These are phyloP conservation scores for Hippoglossus stenolepis DNA, from an alignment of 2,113 vertebrate species.

Conservation along the genomic window DNA sequence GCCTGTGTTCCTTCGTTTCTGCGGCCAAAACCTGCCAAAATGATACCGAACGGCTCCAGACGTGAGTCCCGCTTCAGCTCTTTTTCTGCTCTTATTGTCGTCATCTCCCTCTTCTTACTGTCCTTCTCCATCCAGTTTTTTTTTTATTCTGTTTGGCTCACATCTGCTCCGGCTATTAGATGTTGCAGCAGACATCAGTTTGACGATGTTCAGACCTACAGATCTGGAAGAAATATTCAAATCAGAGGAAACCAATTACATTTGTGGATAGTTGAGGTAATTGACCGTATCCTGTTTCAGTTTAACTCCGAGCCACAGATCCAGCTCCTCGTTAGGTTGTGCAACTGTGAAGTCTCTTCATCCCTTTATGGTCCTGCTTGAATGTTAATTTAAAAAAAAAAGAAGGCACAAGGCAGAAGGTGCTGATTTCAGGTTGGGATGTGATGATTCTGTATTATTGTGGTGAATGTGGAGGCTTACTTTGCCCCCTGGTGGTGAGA, in stretches of 20 bases:
- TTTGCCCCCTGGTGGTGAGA: constrained; percentile 69
- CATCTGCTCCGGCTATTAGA: constrained; percentile 15
- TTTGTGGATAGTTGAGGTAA: constrained; percentile 55
- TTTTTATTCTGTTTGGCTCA: constrained; percentile 17
- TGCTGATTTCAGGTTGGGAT: background rate
- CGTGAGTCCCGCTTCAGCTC: constrained; percentile 2
- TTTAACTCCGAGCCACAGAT: constrained; percentile 23
- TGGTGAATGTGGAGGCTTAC: constrained; percentile 16
- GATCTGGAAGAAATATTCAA: constrained; percentile 13
- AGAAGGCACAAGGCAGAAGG: background rate
- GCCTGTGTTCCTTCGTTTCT: background rate
- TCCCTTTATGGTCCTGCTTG: constrained; percentile 6
- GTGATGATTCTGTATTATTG: background rate
- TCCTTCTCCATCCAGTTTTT: background rate
- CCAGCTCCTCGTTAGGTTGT: no score
- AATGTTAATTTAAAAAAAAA: constrained; percentile 5
- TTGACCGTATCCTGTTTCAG: constrained; percentile 61
- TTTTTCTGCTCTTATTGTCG: background rate
- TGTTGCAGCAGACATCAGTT: constrained; percentile 12
- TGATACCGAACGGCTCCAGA: background rate
- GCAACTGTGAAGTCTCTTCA: background rate
- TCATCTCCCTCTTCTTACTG: constrained; percentile 8
- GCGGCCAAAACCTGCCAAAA: background rate
- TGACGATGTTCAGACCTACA: constrained; percentile 4
- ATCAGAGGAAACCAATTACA: constrained; percentile 60